Conservation (phyloP, 2,888 invertebrate genomes). For the Apamea epomidion region DNA sequence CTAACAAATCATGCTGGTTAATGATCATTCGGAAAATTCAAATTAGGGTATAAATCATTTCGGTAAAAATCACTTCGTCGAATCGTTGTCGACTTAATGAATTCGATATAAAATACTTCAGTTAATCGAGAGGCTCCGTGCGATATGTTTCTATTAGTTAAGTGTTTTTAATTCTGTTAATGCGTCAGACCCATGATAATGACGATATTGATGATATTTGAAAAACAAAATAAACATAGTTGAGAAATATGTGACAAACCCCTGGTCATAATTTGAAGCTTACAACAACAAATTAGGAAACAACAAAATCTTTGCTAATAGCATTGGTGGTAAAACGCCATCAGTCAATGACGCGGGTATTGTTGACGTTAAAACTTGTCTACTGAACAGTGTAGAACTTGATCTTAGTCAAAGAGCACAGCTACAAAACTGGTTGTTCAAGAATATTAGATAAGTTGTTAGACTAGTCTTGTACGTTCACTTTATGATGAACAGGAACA, state of each 20-base stretch:
- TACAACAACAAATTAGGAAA: slow-evolving; percentile 12
- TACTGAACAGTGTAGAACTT: slow-evolving; percentile 47
- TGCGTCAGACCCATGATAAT: slow-evolving; percentile 1
- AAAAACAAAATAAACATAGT: slow-evolving; percentile 15
- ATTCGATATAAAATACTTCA: not conserved
- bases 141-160: not conserved
- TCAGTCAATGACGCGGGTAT: slow-evolving; percentile 25
- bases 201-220: not conserved
- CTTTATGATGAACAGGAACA: not conserved
- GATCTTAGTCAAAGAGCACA: slow-evolving; percentile 43
- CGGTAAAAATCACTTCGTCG: not conserved
- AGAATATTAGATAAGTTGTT: slow-evolving; percentile 4
- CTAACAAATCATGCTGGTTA: not conserved
- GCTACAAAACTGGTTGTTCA: slow-evolving; percentile 36
- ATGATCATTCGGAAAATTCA: not conserved
- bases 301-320: slow-evolving; percentile 15
- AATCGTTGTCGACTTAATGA: not conserved
- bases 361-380: slow-evolving; percentile 41
- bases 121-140: not conserved
- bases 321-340: slow-evolving; percentile 1
- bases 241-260: slow-evolving; percentile 12
- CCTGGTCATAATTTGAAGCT: not conserved
- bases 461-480: slow-evolving; percentile 9
- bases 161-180: not conserved
- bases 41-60: not conserved